Conservation (phyloP, 1,140 invertebrate species). For the Drosophila elegans region DNA sequence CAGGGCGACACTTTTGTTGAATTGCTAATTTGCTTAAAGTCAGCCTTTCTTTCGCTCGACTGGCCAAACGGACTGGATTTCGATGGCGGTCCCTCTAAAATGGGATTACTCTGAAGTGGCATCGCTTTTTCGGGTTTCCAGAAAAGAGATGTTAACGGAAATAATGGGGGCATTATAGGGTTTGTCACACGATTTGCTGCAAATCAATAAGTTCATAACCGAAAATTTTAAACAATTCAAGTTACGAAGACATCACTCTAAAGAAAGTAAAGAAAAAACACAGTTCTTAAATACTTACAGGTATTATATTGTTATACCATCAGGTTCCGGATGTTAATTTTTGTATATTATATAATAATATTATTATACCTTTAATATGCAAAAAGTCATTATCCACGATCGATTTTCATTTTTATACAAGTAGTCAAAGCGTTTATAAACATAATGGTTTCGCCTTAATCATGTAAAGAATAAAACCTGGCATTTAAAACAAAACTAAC, state of each 20-base stretch:
- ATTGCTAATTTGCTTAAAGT: conserved; percentile 78
- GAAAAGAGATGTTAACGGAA: conserved; percentile 32
- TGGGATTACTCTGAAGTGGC: conserved; percentile 36
- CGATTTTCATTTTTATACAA: no score
- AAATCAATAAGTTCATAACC: conserved; percentile 1
- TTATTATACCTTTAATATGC: no score
- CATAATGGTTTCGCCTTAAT: not conserved
- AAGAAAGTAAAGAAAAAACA: no score
- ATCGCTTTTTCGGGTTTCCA: conserved; percentile 14
- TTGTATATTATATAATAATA: no score
- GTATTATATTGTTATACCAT: no score
- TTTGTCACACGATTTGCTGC: conserved; percentile 36
- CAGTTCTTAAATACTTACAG: no score
- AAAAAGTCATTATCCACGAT: no score
- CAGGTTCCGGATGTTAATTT: no score
- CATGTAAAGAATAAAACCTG: not conserved
- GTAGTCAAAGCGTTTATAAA: no score
- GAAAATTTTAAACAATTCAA: not conserved
- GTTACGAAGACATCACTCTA: no score
- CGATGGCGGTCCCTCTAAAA: conserved; percentile 7
- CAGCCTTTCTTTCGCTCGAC: conserved; percentile 43
- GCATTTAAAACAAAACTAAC: no score
- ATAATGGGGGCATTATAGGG: conserved; percentile 39
- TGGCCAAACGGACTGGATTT: conserved; percentile 18
- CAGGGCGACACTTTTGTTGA: conserved; percentile 65